Percentiles rank a stretch among this genome's conserved stretches.
These are phyloP conservation scores for Morelia viridis DNA, from an alignment of 2,797 vertebrate species.

Conservation along the genomic window DNA sequence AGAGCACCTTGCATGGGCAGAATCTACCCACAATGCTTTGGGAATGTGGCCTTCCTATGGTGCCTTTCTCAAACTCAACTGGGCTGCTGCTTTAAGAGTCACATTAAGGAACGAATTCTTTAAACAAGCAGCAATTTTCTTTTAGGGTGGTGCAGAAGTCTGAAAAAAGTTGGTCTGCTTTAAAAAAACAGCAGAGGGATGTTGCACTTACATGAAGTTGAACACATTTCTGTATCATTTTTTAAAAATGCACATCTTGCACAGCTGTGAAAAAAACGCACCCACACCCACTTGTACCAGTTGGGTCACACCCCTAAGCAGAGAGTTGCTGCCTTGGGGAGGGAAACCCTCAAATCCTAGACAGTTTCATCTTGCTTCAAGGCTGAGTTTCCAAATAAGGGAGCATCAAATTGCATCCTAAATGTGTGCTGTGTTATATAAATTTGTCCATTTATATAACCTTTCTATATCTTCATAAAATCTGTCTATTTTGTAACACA, in stretches of 20 bases:
- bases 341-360: neutral
- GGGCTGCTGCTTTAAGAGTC: too few species aligned
- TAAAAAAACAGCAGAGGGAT: too few species aligned
- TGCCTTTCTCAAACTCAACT: neutral
- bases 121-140: too few species aligned
- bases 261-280: neutral
- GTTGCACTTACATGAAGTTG: too few species aligned
- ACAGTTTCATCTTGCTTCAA: neutral
- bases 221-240: too few species aligned
- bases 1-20: neutral
- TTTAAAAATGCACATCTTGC: neutral
- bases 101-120: too few species aligned
- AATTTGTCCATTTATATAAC: neutral
- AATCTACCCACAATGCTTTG: neutral
- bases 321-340: constrained; percentile 1
- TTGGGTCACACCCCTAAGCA: neutral
- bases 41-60: constrained; percentile 26
- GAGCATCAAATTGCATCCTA: neutral
- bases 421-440: too few species aligned
- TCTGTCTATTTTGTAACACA: neutral
- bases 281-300: neutral
- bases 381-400: neutral
- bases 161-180: too few species aligned
- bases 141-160: too few species aligned
- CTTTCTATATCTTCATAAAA: neutral